Base-by-base conservation (phyloP, 2,888 invertebrate genomes). In the Apodemia hepburni region DNA sequence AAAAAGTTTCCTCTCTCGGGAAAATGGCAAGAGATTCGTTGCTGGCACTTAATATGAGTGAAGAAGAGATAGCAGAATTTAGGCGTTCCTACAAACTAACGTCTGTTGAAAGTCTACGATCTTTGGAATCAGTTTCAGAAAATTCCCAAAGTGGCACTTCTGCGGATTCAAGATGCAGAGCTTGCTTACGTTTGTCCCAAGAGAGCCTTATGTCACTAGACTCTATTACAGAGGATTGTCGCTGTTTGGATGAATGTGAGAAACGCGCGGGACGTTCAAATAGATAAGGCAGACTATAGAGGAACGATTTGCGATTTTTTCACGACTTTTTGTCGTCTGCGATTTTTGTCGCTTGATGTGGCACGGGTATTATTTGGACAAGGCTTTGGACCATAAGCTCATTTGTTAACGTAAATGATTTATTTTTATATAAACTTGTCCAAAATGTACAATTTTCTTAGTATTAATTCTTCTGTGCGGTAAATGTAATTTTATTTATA, bases 201-300 rank as follows among this genome's bases (percentile, higher is more conserved):
- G 92, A 92, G 63, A 92, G 92, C 61, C 70, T 92, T 0, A 87
- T 91, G 82, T 92, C 92, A 0, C 54, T 92, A 2, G 92, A 91
- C 58, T 91, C 91, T 0, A 90, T 92, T 0, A 85, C 82, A 0
- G 92, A 92, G 65, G 91, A 91, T 64, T 89, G 89, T 38, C 73
- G 79, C 18, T 89, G 90, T 57, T 71, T 75, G 0, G 81, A 80
- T 0, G 82, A 84, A 0, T 78, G 80, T 58, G 88, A 86, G 2
- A 84, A 82, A 54, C 75, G 70, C 22, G 58, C 61, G 76, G 0
- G 54, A 15, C 79, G 81, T n/a, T 82, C 84, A 0, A 78, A 80
- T 11, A 85, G 86, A 79, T 87, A 73, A 65, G 61, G n/a, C 8
- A 54, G 15, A 27, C 9, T 17, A 27, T 22, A 45, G 15, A 45